Evolutionary conservation across 1,140 invertebrate genomes (phyloP).

Genomic region (Sycobia sp.): DNA sequence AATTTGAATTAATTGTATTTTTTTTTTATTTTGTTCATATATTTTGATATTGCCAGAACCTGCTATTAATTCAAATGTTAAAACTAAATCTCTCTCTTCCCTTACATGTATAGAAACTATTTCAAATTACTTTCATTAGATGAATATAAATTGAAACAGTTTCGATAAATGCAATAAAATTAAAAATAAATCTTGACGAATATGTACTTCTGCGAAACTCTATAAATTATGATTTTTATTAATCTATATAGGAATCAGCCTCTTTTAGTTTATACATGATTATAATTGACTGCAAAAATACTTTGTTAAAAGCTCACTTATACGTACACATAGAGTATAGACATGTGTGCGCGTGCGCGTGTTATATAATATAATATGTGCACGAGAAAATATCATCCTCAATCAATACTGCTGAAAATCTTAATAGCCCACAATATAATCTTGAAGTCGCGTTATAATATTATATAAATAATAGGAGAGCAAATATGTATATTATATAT

Average conservation of each 20-base stretch:
- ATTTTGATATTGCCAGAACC: too few species aligned
- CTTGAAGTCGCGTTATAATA: too few species aligned
- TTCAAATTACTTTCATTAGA: background rate
- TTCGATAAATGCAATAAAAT: slow-evolving; percentile 16
- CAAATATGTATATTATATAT: too few species aligned
- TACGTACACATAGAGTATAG: slow-evolving; percentile 2
- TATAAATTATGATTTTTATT: slow-evolving; percentile 1
- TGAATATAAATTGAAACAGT: slow-evolving; percentile 1
- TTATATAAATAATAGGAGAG: too few species aligned
- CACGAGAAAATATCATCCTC: too few species aligned
- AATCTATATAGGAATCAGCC: background rate
- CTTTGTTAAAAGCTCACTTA: slow-evolving; percentile 15
- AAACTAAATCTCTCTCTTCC: background rate
- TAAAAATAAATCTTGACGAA: background rate
- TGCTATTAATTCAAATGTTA: background rate
- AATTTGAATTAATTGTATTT: too few species aligned
- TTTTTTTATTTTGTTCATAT: too few species aligned
- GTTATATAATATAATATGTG: too few species aligned
- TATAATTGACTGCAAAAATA: slow-evolving; percentile 24
- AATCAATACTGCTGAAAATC: too few species aligned
- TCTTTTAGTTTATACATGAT: too few species aligned
- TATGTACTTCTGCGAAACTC: background rate
- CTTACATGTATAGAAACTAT: background rate
- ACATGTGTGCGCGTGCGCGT: too few species aligned
- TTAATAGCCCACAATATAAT: too few species aligned